Evolutionary conservation across 1,140 invertebrate genomes (phyloP), one percentile per base, ranked within the genome.

Genomic region (Aphis craccivora): DNA sequence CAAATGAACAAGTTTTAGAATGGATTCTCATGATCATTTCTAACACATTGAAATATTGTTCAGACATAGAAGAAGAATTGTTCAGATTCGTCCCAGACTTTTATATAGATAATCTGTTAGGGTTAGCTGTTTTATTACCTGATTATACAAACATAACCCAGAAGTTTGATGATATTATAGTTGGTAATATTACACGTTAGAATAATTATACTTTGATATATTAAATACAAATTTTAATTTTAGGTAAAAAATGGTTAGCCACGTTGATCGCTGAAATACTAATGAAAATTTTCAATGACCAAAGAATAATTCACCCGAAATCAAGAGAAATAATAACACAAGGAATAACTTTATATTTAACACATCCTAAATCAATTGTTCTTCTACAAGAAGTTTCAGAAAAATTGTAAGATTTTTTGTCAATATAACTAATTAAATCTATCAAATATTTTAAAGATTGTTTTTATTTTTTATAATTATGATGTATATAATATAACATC

Each of bases 291-390:
- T 83, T 91, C 7, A 45, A 37, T 20, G 90, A 91, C 51, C 43
- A 22, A 40, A 91, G 90, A 91, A 91, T 91, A 25, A 25, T 83
- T 14, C 60, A 91, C 37, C 90, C 90, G 1, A 91, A 91, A 91
- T 25, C 90, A 11, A 91, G 53, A 83, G 90, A 91, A 45, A 23
- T n/a, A 25, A 83, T 83, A 18, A 8, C 83, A 35, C 90, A 91
- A 91, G 90, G 90, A 20, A 51, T 91, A 2, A 91, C 40, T 48
- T 51, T 91, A 30, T 91, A 91, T 53, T 81, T 91, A 23, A 91
- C 90, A 3, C 18, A 91, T 30, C 76, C 90, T 25, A n/a, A 51
- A 35, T 48, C 45, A 14, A n/a, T 91, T 30, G 40, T 30, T 51
- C 23, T 83, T 48, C 23, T 91, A 1, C 55, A 91, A 48, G 22